Conservation (phyloP, 1,140 invertebrate genomes). For the Luehdorfia chinensis region DNA sequence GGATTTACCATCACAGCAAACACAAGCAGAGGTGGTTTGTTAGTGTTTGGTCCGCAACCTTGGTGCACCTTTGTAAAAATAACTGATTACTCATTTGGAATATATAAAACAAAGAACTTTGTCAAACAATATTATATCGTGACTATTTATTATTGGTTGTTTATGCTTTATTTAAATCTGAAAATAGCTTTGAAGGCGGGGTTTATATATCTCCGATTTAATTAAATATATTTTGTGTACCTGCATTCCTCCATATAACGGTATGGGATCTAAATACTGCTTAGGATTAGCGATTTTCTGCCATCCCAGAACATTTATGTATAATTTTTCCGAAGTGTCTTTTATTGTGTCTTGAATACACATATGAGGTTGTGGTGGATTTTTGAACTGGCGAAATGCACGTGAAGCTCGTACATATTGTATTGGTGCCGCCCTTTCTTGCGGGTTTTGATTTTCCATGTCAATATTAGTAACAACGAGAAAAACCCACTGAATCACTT, state of each 20-base stretch:
- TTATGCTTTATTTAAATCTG: no score
- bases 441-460: slow-evolving; percentile 66
- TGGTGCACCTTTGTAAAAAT: slow-evolving; percentile 56
- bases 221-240: slow-evolving; percentile 45
- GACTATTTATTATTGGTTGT: no score
- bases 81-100: no score
- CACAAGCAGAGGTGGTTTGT: slow-evolving; percentile 78
- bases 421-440: slow-evolving; percentile 54
- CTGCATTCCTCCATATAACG: slow-evolving; percentile 84
- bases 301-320: slow-evolving; percentile 85
- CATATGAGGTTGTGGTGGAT: slow-evolving; percentile 86
- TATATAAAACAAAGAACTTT: not conserved
- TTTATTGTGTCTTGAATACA: slow-evolving; percentile 83
- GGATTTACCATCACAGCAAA: slow-evolving; percentile 86
- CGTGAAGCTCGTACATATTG: slow-evolving; percentile 72
- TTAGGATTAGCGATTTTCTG: slow-evolving; percentile 82
- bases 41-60: slow-evolving; percentile 78
- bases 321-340: slow-evolving; percentile 76
- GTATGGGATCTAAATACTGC: slow-evolving; percentile 80
- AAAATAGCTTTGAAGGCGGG: no score
- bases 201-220: no score
- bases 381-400: slow-evolving; percentile 81
- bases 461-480: slow-evolving; percentile 27
- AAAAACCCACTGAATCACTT: slow-evolving; percentile 29
- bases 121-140: no score